phyloP scores from a whole-genome alignment of 2,888 invertebrate genomes.

The Caenorhabditis doughertyi region DNA sequence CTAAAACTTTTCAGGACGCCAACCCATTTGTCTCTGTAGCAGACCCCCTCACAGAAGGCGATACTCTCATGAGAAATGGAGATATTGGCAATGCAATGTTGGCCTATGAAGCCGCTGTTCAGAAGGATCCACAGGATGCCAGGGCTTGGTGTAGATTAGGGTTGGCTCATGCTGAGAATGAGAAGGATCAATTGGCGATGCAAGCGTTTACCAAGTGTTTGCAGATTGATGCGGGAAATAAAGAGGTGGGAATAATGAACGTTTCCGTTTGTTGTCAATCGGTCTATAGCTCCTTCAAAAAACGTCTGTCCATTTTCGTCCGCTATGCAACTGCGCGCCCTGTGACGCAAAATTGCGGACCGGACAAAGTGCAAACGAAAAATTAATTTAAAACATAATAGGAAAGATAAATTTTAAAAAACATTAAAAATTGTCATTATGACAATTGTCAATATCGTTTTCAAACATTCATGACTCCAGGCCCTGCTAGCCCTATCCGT shows the following conservation, averaged over 20 bases:
- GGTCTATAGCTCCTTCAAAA: too few species aligned
- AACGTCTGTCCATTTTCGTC: too few species aligned
- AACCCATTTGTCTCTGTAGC: constrained; percentile 67
- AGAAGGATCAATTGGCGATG: constrained; percentile 95
- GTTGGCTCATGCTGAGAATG: constrained; percentile 96
- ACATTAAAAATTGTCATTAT: too few species aligned
- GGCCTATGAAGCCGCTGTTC: constrained; percentile 95
- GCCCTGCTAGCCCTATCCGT: constrained; percentile 94
- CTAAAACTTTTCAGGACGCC: constrained; percentile 51
- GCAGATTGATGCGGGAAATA: constrained; percentile 76
- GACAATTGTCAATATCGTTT: too few species aligned
- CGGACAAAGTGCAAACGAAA: too few species aligned
- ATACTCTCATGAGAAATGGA: constrained; percentile 86
- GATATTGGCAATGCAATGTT: constrained; percentile 96
- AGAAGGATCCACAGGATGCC: constrained; percentile 78
- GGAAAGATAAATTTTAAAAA: too few species aligned
- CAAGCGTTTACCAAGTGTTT: constrained; percentile 89
- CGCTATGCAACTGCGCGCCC: too few species aligned
- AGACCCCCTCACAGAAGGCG: constrained; percentile 69
- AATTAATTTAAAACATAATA: too few species aligned
- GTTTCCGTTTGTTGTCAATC: too few species aligned
- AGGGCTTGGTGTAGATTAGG: constrained; percentile 89
- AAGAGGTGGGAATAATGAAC: too few species aligned
- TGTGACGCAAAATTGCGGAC: too few species aligned
- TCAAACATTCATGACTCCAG: constrained; percentile 26